These are phyloP conservation scores for Escarpia spicata DNA, from an alignment of 2,888 invertebrate species.

Conservation along the genomic window DNA sequence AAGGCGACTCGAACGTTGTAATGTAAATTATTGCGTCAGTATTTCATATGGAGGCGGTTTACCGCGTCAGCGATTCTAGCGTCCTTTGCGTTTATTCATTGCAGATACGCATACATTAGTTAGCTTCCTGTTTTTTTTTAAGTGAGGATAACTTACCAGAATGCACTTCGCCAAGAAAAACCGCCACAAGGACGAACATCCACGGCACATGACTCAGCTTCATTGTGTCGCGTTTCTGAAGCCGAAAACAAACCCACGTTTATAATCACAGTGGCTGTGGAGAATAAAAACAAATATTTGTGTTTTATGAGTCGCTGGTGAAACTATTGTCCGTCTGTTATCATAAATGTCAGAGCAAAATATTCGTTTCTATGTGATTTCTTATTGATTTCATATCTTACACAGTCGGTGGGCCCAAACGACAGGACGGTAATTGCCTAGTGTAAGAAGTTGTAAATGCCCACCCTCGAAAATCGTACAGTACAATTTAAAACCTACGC, in stretches of 20 bases:
- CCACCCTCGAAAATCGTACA: no score
- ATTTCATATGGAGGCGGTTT: background rate
- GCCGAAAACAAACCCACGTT: background rate
- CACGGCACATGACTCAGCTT: constrained; percentile 1
- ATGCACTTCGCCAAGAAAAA: background rate
- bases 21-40: background rate
- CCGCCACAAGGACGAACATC: background rate
- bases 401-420: no score
- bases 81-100: background rate
- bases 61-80: no score
- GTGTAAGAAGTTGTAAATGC: no score
- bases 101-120: background rate
- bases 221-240: background rate
- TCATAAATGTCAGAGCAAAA: no score
- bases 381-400: no score
- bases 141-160: background rate
- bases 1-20: background rate
- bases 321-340: no score
- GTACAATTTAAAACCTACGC: no score
- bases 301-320: no score
- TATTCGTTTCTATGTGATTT: no score
- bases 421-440: no score
- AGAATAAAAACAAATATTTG: no score
- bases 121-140: background rate
- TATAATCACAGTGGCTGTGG: background rate